A percentile compares a stretch with the other conserved stretches of the same genome.
These are phyloP conservation scores for Cynodonichthys magdalenae DNA, from an alignment of 2,797 vertebrate genomes.

Conservation along the genomic window DNA sequence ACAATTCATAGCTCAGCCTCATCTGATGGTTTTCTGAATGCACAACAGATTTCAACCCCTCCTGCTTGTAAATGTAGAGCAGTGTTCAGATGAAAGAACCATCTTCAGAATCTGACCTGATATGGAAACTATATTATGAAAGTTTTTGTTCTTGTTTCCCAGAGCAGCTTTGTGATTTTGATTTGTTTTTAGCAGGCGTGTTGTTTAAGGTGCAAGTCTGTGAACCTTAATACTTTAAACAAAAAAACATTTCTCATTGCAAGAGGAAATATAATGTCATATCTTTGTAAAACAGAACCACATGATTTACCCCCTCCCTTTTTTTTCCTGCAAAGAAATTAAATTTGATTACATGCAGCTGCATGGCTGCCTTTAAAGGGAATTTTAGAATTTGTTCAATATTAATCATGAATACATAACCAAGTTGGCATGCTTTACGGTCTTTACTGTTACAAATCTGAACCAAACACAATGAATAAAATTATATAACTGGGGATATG, in stretches of 20 bases:
- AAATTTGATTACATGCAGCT: constrained; percentile 73
- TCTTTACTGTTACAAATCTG: constrained; percentile 63
- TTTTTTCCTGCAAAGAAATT: constrained; percentile 62
- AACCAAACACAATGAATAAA: constrained; percentile 47
- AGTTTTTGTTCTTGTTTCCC: constrained; percentile 11
- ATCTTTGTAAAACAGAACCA: constrained; percentile 31
- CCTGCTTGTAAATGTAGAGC: constrained; percentile 27
- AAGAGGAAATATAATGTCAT: constrained; percentile 21
- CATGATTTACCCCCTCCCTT: constrained; percentile 19
- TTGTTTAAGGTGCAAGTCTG: constrained; percentile 36
- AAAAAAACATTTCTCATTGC: constrained; percentile 28
- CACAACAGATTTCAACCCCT: constrained; percentile 38
- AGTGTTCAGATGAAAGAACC: too few relatives aligned
- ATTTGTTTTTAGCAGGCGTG: constrained; percentile 35
- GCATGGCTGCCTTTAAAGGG: constrained; percentile 80
- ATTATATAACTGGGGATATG: constrained; percentile 53
- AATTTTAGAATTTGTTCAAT: constrained; percentile 81
- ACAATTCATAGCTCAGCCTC: constrained; percentile 30
- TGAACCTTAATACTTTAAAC: constrained; percentile 28
- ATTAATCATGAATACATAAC: constrained; percentile 81
- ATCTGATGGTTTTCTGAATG: constrained; percentile 14
- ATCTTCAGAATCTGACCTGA: constrained; percentile 27
- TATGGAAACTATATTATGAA: constrained; percentile 54
- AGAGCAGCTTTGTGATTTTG: constrained; percentile 10
- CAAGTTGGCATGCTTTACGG: constrained; percentile 49